These are phyloP conservation scores for Mesoligia furuncula DNA, from an alignment of 2,888 invertebrate species.

Conservation along the genomic window DNA sequence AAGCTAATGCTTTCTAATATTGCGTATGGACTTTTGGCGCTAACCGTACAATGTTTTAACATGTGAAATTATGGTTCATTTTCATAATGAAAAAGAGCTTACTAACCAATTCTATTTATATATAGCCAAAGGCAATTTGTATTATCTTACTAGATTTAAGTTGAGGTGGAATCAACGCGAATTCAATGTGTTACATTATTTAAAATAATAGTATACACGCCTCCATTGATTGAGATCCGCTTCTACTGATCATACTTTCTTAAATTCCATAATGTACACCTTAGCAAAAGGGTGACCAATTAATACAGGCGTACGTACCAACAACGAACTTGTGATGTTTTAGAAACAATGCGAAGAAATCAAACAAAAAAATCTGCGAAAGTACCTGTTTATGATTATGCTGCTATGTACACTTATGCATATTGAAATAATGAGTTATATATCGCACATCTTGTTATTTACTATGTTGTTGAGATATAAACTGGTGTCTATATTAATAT, in stretches of 20 bases:
- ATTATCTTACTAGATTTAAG: not conserved
- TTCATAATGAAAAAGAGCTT: constrained; percentile 4
- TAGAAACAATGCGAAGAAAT: constrained; percentile 6
- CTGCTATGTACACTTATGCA: not conserved
- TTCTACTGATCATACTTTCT: not conserved
- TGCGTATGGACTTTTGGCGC: too few species aligned
- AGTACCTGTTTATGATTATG: not conserved
- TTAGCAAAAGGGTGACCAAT: constrained; percentile 1
- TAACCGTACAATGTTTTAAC: not conserved
- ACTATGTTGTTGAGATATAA: not conserved
- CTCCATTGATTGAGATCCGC: not conserved
- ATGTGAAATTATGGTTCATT: not conserved
- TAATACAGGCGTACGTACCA: constrained; percentile 11
- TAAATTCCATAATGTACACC: not conserved
- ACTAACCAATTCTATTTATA: not conserved
- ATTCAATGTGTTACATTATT: constrained; percentile 18
- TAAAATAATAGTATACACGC: constrained; percentile 1
- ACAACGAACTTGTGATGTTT: constrained; percentile 15
- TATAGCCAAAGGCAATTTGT: constrained; percentile 34
- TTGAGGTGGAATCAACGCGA: constrained; percentile 5
- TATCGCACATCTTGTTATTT: not conserved
- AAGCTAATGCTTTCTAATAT: too few species aligned
- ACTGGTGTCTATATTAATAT: not conserved
- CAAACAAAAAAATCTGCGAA: not conserved
- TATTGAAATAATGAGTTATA: not conserved